phyloP scores from a whole-genome alignment of 2,797 vertebrate species.

The Hemibagrus guttatus region DNA sequence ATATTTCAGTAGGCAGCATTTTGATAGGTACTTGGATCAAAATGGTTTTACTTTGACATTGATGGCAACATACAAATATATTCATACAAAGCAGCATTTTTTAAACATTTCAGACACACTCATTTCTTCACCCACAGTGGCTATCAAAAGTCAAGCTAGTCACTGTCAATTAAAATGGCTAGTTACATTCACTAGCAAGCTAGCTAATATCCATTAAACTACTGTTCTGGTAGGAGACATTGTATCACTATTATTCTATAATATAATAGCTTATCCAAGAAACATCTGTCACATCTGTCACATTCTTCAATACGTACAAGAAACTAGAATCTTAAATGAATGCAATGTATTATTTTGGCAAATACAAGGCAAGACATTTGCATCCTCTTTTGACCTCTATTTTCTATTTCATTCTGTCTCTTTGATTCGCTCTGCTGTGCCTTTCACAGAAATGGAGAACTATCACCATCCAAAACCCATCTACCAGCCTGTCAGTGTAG shows the following conservation, averaged over 20 bases:
- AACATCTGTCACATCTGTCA: not conserved
- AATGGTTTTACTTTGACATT: not conserved
- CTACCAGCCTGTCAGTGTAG: conserved; percentile 42
- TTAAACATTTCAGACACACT: not conserved
- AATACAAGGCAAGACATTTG: not conserved
- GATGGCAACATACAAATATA: not conserved
- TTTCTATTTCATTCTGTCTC: conserved; percentile 35
- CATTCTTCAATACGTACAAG: not conserved
- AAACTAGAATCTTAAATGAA: not conserved
- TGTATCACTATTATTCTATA: not conserved
- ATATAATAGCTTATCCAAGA: not conserved
- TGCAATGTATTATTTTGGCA: not conserved
- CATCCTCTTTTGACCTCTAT: not conserved
- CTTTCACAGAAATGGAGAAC: conserved; percentile 40
- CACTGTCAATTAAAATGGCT: not conserved
- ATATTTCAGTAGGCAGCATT: not conserved
- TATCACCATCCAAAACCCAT: conserved; percentile 39
- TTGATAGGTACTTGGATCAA: not conserved
- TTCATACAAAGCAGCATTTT: not conserved
- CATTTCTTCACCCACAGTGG: not conserved
- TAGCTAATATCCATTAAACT: not conserved
- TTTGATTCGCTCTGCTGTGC: conserved; percentile 7
- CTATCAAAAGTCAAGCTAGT: not conserved
- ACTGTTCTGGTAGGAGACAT: not conserved
- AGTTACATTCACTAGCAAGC: not conserved